Base-by-base conservation (phyloP, 1,140 invertebrate genomes). In the Potamilus streckersoni region DNA sequence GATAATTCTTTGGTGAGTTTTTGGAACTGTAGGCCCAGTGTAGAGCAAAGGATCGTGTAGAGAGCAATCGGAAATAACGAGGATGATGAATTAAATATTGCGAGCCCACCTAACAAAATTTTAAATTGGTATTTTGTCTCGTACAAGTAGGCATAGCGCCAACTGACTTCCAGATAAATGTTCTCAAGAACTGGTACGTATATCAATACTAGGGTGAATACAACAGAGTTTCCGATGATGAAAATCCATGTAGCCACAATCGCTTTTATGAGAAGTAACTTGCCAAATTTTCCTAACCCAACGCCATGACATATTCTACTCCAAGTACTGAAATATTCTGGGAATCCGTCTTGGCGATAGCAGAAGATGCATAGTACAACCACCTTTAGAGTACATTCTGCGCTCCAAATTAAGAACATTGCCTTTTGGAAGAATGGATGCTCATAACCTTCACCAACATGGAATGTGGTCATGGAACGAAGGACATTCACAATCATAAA, bases 381-480 rank as follows among this genome's bases (percentile, higher is more conserved):
- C 49, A 19, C 49, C 49, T 69, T 69, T n/a, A 57, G n/a, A 55
- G 68, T 55, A 56, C 68, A 69, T 57, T 69, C 68, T 19, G 55
- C n/a, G 68, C 68, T 69, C 68, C 68, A 69, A 17, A 69, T 69
- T n/a, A 55, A 12, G 55, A 69, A 69, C 27, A 69, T 15, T 16
- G 49, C 5, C 55, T 27, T 69, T 31, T 69, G 68, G 19, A 69
- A 16, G 17, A 69, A 19, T n/a, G 56, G 31, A 27, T 38, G 38
- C 19, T 69, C 68, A 2, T 55, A 69, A 11, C 17, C 19, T 8
- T 69, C 68, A 11, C 23, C 49, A 16, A 57, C 20, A 55, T 55
- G 12, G 49, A 19, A 69, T n/a, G 49, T 19, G 38, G 68, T n/a
- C 17, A 69, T 20, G 2, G 68, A 69, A n/a, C 68, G 38, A 11